Base-by-base conservation (phyloP, 2,113 vertebrate species). In the Ardeotis arabs region DNA sequence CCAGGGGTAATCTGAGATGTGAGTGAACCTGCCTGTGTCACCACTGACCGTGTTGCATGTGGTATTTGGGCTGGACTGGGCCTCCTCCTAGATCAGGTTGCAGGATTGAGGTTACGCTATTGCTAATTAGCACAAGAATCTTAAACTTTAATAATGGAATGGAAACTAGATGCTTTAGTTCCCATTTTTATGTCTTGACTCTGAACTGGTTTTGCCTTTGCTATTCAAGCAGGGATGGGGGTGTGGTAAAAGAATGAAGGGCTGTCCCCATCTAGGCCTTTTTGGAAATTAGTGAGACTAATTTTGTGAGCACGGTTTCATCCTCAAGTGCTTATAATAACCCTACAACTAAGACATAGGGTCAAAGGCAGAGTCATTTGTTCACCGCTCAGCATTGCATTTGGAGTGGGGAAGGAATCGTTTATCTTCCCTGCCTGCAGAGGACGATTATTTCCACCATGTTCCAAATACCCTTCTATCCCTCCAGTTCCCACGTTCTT, bases 311-410 rank as follows among this genome's bases (percentile, higher is more conserved):
- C 24, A 50, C 82, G 74, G 58, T 68, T 82, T 92, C 45, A 67
- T 92, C 33, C 63, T 92, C 28, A 52, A 8, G 52, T 63, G 59
- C 59, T 73, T 85, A 33, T 70, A 83, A 50, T 80, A 90, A 73
- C 53, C 8, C 1, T 39, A 24, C 12, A 33, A 58, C 63, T 66
- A 85, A 92, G 78, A 82, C 50, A 37, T 4, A 55, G 95, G 70
- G 82, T 95, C 41, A 92, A 31, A 92, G 74, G 82, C 72, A 78
- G 69, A 94, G 37, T 62, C 45, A 82, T 82, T 94, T 94, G 77
- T 94, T 97, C 80, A 55, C 58, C 2, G 3, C 60, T 87, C 95
- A 83, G 69, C 83, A 35, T 74, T 3, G 8, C 44, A 15, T 73
- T 84, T 82, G 76, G 66, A 78, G 47, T n/a, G 37, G 66, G 66